A percentile compares a stretch with the other conserved stretches of the same genome.
These are phyloP conservation scores for Orthonyx spaldingii DNA, from an alignment of 2,113 vertebrate species.

Conservation along the genomic window DNA sequence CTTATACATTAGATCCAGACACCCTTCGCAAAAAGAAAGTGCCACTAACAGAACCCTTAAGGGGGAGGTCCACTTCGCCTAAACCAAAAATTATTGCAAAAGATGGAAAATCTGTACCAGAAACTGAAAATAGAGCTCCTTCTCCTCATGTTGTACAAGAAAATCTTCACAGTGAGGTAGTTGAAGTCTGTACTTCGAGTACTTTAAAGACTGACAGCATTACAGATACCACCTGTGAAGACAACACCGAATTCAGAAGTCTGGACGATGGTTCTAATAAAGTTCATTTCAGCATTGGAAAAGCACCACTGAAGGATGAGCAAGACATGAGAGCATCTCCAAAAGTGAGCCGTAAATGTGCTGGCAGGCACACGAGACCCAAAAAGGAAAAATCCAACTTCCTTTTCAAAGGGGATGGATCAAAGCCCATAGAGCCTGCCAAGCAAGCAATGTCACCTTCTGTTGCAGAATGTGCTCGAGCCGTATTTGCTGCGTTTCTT, in stretches of 20 bases:
- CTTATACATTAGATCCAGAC: conserved; percentile 94
- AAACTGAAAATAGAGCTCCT: conserved; percentile 86
- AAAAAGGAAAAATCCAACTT: conserved; percentile 96
- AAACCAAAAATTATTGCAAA: conserved; percentile 89
- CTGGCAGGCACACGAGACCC: conserved; percentile 86
- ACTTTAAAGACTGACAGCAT: conserved; percentile 85
- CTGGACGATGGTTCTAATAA: conserved; percentile 86
- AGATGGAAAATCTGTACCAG: conserved; percentile 79
- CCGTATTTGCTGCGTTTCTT: conserved; percentile 93
- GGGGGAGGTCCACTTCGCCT: conserved; percentile 94
- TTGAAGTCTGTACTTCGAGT: conserved; percentile 95
- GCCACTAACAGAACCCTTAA: conserved; percentile 88
- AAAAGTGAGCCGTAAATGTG: conserved; percentile 92
- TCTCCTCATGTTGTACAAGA: conserved; percentile 97
- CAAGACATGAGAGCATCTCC: conserved; percentile 91
- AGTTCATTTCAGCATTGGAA: conserved; percentile 98
- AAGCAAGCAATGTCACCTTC: conserved; percentile 99
- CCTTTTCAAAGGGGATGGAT: conserved; percentile 88
- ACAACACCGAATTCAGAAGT: conserved; percentile 79
- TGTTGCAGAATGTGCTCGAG: conserved; percentile 93
- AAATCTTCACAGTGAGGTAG: conserved; percentile 95
- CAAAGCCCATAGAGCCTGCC: conserved; percentile 85
- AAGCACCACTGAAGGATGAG: conserved; percentile 93
- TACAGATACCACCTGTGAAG: conserved; percentile 82
- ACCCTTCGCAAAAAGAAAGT: conserved; percentile 95